These are phyloP conservation scores for Leptinotarsa undecemlineata DNA, from an alignment of 1,140 invertebrate genomes.

Conservation along the genomic window DNA sequence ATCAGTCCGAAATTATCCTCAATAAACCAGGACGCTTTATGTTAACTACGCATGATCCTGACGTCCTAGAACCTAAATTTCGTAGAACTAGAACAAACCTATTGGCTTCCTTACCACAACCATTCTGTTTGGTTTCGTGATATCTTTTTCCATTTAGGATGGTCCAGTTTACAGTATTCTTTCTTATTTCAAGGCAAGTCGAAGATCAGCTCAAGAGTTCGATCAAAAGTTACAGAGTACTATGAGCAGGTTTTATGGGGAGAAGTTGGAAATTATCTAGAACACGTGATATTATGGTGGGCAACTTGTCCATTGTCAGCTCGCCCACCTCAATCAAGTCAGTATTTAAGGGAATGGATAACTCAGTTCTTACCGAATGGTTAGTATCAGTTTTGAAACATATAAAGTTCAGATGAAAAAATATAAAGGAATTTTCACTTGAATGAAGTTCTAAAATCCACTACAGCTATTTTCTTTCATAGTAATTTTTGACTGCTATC, in stretches of 20 bases:
- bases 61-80: too few species aligned
- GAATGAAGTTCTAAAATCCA: too few species aligned
- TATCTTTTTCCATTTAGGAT: too few species aligned
- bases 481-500: too few species aligned
- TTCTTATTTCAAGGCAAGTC: neutral
- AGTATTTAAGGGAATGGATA: constrained; percentile 70
- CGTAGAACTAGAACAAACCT: too few species aligned
- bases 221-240: constrained; percentile 59
- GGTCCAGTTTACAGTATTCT: neutral
- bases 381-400: constrained; percentile 39
- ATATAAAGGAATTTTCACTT: too few species aligned
- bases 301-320: constrained; percentile 67
- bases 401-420: neutral
- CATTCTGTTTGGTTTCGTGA: too few species aligned
- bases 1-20: too few species aligned
- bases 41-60: too few species aligned
- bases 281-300: constrained; percentile 83
- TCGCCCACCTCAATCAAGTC: constrained; percentile 67
- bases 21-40: too few species aligned
- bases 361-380: constrained; percentile 65
- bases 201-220: constrained; percentile 56
- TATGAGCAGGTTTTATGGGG: constrained; percentile 71
- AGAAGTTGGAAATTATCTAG: constrained; percentile 71
- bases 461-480: too few species aligned
- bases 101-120: too few species aligned